Evolutionary conservation across 2,113 vertebrate genomes (phyloP).

Genomic region (Cheirogaleus medius): DNA sequence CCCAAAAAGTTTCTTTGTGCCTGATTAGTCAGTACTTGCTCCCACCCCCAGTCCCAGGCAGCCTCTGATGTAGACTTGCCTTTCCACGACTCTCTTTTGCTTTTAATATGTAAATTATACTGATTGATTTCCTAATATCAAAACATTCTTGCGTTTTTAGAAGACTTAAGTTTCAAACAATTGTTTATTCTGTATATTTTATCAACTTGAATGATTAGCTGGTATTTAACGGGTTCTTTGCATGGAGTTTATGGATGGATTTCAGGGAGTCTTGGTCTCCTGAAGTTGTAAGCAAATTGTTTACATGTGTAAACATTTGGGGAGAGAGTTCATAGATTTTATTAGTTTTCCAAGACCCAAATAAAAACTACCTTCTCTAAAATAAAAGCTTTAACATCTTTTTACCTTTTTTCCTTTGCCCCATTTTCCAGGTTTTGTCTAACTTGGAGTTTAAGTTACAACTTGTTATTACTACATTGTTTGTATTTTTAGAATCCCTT

Average conservation of each 20-base stretch:
- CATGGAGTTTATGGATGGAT: neutral
- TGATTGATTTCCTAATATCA: neutral
- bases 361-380: neutral
- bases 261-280: neutral
- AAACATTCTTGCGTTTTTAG: neutral
- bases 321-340: neutral
- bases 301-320: neutral
- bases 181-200: neutral
- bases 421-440: neutral
- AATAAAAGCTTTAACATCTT: neutral
- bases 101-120: neutral
- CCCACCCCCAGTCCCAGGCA: neutral
- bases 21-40: neutral
- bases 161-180: neutral
- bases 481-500: neutral
- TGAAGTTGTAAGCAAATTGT: neutral
- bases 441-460: neutral
- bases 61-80: neutral
- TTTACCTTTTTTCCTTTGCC: neutral
- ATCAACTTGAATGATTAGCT: neutral
- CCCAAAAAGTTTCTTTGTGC: neutral
- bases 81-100: neutral
- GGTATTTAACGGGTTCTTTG: neutral
- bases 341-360: neutral
- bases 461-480: neutral